Percentiles rank a stretch among this genome's conserved stretches.
Evolutionary conservation across 2,113 vertebrate genomes (phyloP).

Genomic region (Lasiurus borealis): DNA sequence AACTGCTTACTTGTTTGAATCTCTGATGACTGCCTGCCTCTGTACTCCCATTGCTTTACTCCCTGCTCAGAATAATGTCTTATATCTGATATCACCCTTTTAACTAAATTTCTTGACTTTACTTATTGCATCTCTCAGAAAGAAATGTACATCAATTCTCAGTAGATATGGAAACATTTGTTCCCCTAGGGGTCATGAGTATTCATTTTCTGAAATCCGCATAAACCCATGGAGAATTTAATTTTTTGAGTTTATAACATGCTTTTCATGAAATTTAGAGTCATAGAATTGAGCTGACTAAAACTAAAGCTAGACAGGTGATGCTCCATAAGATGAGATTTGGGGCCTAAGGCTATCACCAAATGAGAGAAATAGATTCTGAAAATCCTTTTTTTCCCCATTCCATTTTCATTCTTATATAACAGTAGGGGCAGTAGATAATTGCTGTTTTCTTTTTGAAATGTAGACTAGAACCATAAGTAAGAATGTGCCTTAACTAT

Average conservation of each 20-base stretch:
- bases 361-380: constrained; percentile 67
- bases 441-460: constrained; percentile 57
- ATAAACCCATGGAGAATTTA: constrained; percentile 73
- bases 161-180: not conserved
- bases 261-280: constrained; percentile 56
- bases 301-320: constrained; percentile 63
- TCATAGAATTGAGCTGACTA: constrained; percentile 55
- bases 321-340: constrained; percentile 62
- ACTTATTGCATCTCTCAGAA: constrained; percentile 36
- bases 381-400: constrained; percentile 14
- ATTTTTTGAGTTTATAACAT: constrained; percentile 75
- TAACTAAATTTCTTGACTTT: constrained; percentile 45
- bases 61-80: not conserved
- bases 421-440: constrained; percentile 47
- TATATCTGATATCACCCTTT: not conserved
- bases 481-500: constrained; percentile 18
- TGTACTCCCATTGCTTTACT: not conserved
- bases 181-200: not conserved
- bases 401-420: constrained; percentile 56
- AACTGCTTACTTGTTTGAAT: constrained; percentile 29
- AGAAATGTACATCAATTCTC: not conserved
- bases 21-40: not conserved
- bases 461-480: constrained; percentile 51
- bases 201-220: constrained; percentile 48
- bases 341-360: constrained; percentile 57